Evolutionary conservation across 1,140 invertebrate species (phyloP).

Genomic region (Cotesia vestalis): DNA sequence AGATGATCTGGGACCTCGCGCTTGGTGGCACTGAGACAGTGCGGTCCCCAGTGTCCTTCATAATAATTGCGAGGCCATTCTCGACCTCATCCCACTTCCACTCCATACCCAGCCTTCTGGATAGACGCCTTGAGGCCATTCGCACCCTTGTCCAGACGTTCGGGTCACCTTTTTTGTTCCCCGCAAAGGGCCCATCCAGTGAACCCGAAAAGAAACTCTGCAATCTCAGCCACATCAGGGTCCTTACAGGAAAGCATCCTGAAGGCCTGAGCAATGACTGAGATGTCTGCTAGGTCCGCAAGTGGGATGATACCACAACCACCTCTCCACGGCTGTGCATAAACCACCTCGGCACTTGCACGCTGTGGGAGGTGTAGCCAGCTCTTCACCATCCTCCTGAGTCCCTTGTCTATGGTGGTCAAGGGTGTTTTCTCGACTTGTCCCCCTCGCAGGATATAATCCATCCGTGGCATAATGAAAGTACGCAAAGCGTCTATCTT

Average conservation of each 20-base stretch:
- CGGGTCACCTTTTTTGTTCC: too few relatives aligned
- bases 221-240: too few relatives aligned
- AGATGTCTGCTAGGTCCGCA: too few relatives aligned
- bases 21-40: neutral
- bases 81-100: neutral
- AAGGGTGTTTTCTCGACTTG: slow-evolving; percentile 39
- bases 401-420: slow-evolving; percentile 37
- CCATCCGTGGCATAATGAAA: slow-evolving; percentile 51
- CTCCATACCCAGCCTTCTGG: neutral
- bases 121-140: too few relatives aligned
- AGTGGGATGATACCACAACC: too few relatives aligned
- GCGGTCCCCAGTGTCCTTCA: too few relatives aligned
- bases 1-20: neutral
- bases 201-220: too few relatives aligned
- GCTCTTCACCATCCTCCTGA: slow-evolving; percentile 37
- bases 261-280: too few relatives aligned
- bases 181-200: too few relatives aligned
- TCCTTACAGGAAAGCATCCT: too few relatives aligned
- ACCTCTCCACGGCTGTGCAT: slow-evolving; percentile 25
- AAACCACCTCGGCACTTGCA: slow-evolving; percentile 42
- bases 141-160: too few relatives aligned
- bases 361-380: slow-evolving; percentile 43
- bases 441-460: slow-evolving; percentile 48
- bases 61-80: neutral
- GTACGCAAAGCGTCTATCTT: slow-evolving; percentile 53